Conservation (phyloP, 2,888 invertebrate genomes). For the Oscheius sp. region DNA sequence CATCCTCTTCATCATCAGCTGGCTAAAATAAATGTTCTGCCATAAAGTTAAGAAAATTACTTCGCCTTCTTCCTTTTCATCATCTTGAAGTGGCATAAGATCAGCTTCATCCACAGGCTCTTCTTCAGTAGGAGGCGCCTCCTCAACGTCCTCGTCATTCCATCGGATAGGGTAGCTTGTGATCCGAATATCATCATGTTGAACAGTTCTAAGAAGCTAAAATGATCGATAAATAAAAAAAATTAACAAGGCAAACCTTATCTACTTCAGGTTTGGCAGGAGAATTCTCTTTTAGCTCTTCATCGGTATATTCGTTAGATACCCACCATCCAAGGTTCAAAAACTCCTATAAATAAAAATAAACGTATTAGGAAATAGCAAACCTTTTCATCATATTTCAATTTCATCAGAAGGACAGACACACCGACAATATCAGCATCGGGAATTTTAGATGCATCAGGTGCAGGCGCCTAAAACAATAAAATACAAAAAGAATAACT, state of each 20-base stretch:
- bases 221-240: constrained; percentile 16
- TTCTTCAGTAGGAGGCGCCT: constrained; percentile 35
- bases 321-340: constrained; percentile 98
- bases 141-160: constrained; percentile 69
- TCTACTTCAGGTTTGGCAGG: constrained; percentile 91
- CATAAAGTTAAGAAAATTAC: not conserved
- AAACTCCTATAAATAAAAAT: constrained; percentile 78
- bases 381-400: constrained; percentile 72
- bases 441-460: constrained; percentile 91
- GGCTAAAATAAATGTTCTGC: constrained; percentile 23
- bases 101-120: constrained; percentile 49
- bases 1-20: constrained; percentile 37
- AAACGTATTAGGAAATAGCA: not conserved
- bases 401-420: constrained; percentile 92
- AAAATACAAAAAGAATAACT: constrained; percentile 31
- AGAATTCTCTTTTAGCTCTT: constrained; percentile 90
- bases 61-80: constrained; percentile 38
- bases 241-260: constrained; percentile 82
- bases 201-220: constrained; percentile 54
- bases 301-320: constrained; percentile 93
- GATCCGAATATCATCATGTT: constrained; percentile 72
- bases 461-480: constrained; percentile 88
- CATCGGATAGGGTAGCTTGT: constrained; percentile 74
- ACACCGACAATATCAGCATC: constrained; percentile 96
- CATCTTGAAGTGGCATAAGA: constrained; percentile 49